Conservation (phyloP, 1,140 invertebrate genomes). For the Brachionus calyciflorus region DNA sequence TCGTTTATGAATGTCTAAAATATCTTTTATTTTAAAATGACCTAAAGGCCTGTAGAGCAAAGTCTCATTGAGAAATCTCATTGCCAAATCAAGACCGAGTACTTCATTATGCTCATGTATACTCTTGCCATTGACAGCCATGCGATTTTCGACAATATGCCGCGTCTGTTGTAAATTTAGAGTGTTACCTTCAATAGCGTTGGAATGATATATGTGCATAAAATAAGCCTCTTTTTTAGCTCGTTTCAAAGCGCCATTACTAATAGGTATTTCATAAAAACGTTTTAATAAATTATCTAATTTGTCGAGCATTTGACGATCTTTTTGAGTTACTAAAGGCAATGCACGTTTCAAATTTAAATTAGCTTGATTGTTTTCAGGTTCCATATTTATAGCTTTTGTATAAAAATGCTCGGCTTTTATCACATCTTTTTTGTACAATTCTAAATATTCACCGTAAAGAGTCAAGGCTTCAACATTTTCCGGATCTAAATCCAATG, state of each 20-base stretch:
- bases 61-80: constrained; percentile 91
- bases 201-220: constrained; percentile 92
- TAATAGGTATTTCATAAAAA: constrained; percentile 74
- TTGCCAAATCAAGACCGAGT: constrained; percentile 76
- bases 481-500: constrained; percentile 79
- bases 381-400: constrained; percentile 75
- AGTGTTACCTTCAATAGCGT: constrained; percentile 94
- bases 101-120: constrained; percentile 91
- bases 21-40: constrained; percentile 74
- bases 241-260: constrained; percentile 71
- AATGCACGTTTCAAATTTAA: constrained; percentile 76
- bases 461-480: constrained; percentile 86
- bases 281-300: constrained; percentile 82
- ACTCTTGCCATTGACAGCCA: constrained; percentile 87
- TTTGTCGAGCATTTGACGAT: constrained; percentile 71
- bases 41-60: constrained; percentile 68
- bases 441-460: constrained; percentile 89
- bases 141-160: constrained; percentile 84
- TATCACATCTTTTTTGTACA: constrained; percentile 77
- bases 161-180: constrained; percentile 88
- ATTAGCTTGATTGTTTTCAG: constrained; percentile 69
- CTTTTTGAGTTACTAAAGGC: constrained; percentile 82
- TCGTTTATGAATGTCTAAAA: constrained; percentile 84
- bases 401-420: constrained; percentile 83
- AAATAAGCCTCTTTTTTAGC: constrained; percentile 91